phyloP scores from a whole-genome alignment of 2,797 vertebrate genomes.

The Aeoliscus strigatus region DNA sequence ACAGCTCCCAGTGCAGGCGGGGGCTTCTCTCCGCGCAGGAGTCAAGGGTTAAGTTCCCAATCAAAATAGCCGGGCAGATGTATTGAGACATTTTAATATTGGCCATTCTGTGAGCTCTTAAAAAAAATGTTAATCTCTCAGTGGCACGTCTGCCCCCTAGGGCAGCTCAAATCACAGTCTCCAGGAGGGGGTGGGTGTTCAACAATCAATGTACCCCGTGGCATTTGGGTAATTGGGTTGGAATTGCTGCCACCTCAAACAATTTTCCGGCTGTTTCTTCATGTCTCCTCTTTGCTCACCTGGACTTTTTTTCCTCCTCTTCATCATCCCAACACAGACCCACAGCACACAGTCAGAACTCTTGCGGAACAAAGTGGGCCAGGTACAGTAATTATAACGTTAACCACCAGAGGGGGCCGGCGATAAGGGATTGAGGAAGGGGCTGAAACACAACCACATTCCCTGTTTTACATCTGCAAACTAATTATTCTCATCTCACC shows the following conservation, averaged over 20 bases:
- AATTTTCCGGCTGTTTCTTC: slow-evolving; percentile 39
- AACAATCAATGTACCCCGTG: slow-evolving; percentile 66
- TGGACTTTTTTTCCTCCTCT: slow-evolving; percentile 18
- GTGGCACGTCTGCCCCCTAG: slow-evolving; percentile 90
- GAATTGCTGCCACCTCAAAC: slow-evolving; percentile 61
- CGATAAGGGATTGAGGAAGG: too few species aligned
- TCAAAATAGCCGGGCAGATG: slow-evolving; percentile 96
- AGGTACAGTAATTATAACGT: slow-evolving; percentile 30
- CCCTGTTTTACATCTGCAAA: slow-evolving; percentile 52
- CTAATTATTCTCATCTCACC: slow-evolving; percentile 47
- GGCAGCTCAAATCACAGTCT: slow-evolving; percentile 79
- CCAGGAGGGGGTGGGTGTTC: slow-evolving; percentile 43
- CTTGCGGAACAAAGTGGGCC: slow-evolving; percentile 23
- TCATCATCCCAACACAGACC: too few species aligned
- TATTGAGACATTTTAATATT: slow-evolving; percentile 99
- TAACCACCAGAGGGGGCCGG: slow-evolving; percentile 62
- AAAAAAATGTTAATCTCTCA: slow-evolving; percentile 91
- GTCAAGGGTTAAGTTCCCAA: slow-evolving; percentile 99
- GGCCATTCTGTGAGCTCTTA: slow-evolving; percentile 94
- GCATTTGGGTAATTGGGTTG: slow-evolving; percentile 71
- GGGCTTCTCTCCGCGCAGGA: slow-evolving; percentile 89
- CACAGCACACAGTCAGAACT: too few species aligned
- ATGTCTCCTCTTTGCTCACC: slow-evolving; percentile 32
- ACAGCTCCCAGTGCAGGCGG: slow-evolving; percentile 84
- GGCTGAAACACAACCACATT: too few species aligned